phyloP scores from a whole-genome alignment of 2,888 invertebrate species.

The Octonoba sinensis region DNA sequence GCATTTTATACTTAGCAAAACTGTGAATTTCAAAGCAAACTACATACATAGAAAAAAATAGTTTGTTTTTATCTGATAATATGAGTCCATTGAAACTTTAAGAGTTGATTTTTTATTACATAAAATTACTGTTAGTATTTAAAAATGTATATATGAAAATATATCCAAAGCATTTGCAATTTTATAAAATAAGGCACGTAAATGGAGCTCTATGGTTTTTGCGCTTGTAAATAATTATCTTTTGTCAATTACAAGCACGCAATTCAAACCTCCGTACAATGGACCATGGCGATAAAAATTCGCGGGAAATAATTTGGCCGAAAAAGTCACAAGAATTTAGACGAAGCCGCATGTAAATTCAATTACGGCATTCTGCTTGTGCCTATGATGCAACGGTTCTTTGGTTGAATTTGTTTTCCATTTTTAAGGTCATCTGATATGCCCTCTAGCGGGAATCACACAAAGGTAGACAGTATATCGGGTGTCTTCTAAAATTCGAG shows the following conservation, averaged over 20 bases:
- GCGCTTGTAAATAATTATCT: background rate
- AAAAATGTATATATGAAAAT: too few species aligned
- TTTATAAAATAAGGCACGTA: background rate
- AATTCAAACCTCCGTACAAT: too few species aligned
- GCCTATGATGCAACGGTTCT: slow-evolving; percentile 29
- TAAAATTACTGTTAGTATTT: too few species aligned
- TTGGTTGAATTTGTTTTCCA: background rate
- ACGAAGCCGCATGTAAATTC: too few species aligned
- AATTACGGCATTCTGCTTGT: slow-evolving; percentile 25
- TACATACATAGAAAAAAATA: background rate
- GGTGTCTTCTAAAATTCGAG: slow-evolving; percentile 4
- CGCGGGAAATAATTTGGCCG: too few species aligned
- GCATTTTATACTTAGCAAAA: background rate
- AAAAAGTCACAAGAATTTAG: too few species aligned
- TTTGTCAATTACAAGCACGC: background rate
- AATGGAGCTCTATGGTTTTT: slow-evolving; percentile 24
- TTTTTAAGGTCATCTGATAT: slow-evolving; percentile 26
- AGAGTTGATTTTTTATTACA: too few species aligned
- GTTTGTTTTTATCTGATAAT: background rate
- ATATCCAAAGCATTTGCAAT: too few species aligned
- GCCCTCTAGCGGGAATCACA: slow-evolving; percentile 54
- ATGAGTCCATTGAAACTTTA: background rate
- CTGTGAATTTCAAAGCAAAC: slow-evolving; percentile 20
- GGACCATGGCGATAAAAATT: too few species aligned
- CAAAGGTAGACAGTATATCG: slow-evolving; percentile 54